Conservation (phyloP, 1,140 invertebrate genomes). For the Solenopsis fugax region DNA sequence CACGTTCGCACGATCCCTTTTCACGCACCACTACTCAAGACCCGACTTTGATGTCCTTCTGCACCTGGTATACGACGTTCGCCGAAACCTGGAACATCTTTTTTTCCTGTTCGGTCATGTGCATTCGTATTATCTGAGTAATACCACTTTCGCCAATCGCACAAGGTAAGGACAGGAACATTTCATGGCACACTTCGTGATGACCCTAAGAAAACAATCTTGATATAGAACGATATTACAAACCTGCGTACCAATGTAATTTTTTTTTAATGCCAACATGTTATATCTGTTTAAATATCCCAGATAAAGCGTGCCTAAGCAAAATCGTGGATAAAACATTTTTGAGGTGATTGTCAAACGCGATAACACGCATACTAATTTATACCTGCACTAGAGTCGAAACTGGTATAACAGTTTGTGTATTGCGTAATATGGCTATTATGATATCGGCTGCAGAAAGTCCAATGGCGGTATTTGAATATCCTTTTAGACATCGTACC, state of each 20-base stretch:
- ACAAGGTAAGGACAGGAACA: slow-evolving; percentile 88
- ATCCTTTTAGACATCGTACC: slow-evolving; percentile 88
- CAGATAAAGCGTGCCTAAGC: no score
- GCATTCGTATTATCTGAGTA: slow-evolving; percentile 87
- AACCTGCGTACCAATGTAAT: neutral
- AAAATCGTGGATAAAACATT: neutral
- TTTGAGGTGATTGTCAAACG: neutral
- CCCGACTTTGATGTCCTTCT: slow-evolving; percentile 78
- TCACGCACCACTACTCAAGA: neutral
- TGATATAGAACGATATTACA: neutral
- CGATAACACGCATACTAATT: neutral
- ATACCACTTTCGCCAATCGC: slow-evolving; percentile 87
- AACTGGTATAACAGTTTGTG: slow-evolving; percentile 86
- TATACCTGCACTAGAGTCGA: slow-evolving; percentile 88
- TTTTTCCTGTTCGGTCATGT: slow-evolving; percentile 87
- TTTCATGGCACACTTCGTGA: slow-evolving; percentile 88
- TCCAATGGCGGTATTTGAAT: slow-evolving; percentile 87
- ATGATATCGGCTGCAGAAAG: slow-evolving; percentile 87
- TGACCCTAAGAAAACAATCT: slow-evolving; percentile 84
- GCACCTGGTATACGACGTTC: slow-evolving; percentile 82
- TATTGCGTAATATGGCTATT: slow-evolving; percentile 86
- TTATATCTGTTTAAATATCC: neutral
- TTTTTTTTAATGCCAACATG: neutral
- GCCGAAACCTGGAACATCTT: slow-evolving; percentile 86
- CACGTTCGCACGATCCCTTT: neutral